Percentiles rank a stretch among this genome's conserved stretches.
Evolutionary conservation across 2,888 invertebrate species (phyloP).

Genomic region (Brenthis ino): DNA sequence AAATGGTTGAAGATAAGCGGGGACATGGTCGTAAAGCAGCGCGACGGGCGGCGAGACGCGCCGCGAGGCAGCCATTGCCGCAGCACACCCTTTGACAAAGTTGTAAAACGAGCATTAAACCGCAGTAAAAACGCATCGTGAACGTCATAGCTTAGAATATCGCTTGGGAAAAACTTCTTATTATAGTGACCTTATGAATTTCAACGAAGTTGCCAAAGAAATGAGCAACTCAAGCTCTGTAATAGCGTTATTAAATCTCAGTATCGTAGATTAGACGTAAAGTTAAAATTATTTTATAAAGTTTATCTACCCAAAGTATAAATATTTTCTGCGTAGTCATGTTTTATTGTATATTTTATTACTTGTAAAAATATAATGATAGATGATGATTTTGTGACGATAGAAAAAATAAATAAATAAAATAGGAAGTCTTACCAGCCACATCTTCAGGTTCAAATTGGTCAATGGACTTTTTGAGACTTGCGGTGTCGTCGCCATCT

Average conservation of each 20-base stretch:
- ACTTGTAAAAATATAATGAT: background rate
- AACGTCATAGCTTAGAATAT: slow-evolving; percentile 48
- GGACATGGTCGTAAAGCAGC: slow-evolving; percentile 75
- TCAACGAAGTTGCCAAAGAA: slow-evolving; percentile 73
- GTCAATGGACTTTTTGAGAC: slow-evolving; percentile 46
- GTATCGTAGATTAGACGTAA: slow-evolving; percentile 19
- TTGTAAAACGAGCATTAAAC: slow-evolving; percentile 82
- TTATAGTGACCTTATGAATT: slow-evolving; percentile 80
- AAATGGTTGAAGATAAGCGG: slow-evolving; percentile 75
- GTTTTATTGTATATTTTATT: background rate
- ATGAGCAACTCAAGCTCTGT: slow-evolving; percentile 55
- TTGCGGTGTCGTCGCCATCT: slow-evolving; percentile 33
- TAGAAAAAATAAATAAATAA: background rate
- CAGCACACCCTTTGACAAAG: slow-evolving; percentile 78
- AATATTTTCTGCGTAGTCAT: background rate
- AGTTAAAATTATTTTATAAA: slow-evolving; percentile 1
- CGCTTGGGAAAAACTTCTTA: slow-evolving; percentile 60
- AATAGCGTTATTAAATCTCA: slow-evolving; percentile 52
- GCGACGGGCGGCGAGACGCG: slow-evolving; percentile 51
- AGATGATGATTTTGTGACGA: background rate
- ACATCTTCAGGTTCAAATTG: slow-evolving; percentile 50
- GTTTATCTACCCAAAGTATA: background rate
- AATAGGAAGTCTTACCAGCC: slow-evolving; percentile 48
- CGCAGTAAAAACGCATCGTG: slow-evolving; percentile 81
- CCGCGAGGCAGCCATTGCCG: slow-evolving; percentile 46